phyloP scores from a whole-genome alignment of 1,140 invertebrate species.

The Listronotus oregonensis region DNA sequence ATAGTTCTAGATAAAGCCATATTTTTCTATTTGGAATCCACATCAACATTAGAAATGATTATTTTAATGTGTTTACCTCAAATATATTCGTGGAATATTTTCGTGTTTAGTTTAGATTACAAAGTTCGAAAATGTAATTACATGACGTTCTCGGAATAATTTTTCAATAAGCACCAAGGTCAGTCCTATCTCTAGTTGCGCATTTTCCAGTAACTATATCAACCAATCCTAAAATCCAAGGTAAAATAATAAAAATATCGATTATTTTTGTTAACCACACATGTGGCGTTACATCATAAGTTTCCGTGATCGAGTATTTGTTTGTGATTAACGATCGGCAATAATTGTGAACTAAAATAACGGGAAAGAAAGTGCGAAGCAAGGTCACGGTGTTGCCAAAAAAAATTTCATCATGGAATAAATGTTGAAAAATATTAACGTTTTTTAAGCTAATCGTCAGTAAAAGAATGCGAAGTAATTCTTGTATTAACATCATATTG shows the following conservation, averaged over 20 bases:
- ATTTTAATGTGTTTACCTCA: conserved; percentile 5
- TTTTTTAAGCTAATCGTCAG: too few species aligned
- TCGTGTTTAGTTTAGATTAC: conserved; percentile 6
- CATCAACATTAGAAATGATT: not conserved
- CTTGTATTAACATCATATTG: too few species aligned
- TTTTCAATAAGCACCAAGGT: not conserved
- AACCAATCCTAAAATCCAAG: not conserved
- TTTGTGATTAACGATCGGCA: not conserved
- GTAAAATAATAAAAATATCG: not conserved
- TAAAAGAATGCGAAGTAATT: too few species aligned
- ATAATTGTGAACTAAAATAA: not conserved
- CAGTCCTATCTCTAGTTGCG: not conserved
- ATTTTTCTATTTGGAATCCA: not conserved
- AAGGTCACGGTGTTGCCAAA: not conserved
- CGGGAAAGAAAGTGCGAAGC: conserved; percentile 3
- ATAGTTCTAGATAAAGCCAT: not conserved
- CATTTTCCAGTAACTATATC: not conserved
- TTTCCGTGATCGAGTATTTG: too few species aligned
- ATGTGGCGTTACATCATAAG: too few species aligned
- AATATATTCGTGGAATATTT: conserved; percentile 1
- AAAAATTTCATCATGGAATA: too few species aligned
- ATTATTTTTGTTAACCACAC: too few species aligned
- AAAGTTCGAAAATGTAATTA: conserved; percentile 7
- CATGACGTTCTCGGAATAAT: not conserved
- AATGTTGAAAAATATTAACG: too few species aligned